These are phyloP conservation scores for Platerodrilus igneus DNA, from an alignment of 2,888 invertebrate genomes.

Conservation along the genomic window DNA sequence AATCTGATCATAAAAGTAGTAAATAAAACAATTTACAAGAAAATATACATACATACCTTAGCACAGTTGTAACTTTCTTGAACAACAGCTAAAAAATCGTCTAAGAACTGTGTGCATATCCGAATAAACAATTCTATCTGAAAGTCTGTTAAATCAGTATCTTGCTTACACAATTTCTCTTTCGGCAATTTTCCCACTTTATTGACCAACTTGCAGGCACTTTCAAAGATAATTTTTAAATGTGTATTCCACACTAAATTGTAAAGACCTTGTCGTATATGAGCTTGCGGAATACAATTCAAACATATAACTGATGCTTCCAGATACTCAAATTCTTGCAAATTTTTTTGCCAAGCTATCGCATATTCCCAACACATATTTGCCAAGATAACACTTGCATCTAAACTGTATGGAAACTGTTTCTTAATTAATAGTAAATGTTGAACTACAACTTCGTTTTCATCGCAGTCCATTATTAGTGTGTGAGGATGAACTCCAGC, in stretches of 20 bases:
- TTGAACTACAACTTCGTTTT: slow-evolving; percentile 52
- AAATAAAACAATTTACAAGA: too few relatives aligned
- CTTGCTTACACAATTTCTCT: slow-evolving; percentile 75
- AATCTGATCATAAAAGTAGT: too few relatives aligned
- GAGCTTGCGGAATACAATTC: slow-evolving; percentile 59
- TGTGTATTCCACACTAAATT: slow-evolving; percentile 87
- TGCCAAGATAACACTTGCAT: slow-evolving; percentile 71
- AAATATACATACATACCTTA: slow-evolving; percentile 8
- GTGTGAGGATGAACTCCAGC: slow-evolving; percentile 64
- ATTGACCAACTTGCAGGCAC: slow-evolving; percentile 69
- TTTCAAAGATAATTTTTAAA: slow-evolving; percentile 74
- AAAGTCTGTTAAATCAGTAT: slow-evolving; percentile 65
- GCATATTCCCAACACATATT: slow-evolving; percentile 92
- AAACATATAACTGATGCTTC: slow-evolving; percentile 69
- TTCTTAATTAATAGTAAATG: slow-evolving; percentile 61
- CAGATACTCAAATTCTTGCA: slow-evolving; percentile 60
- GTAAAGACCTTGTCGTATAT: slow-evolving; percentile 74
- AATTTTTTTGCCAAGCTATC: slow-evolving; percentile 78
- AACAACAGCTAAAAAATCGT: slow-evolving; percentile 47
- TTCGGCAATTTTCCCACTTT: slow-evolving; percentile 82
- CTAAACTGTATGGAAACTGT: slow-evolving; percentile 84
- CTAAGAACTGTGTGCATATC: slow-evolving; percentile 50
- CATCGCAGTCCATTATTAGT: slow-evolving; percentile 14
- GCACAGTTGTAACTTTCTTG: slow-evolving; percentile 39
- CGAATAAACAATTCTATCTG: slow-evolving; percentile 54